Evolutionary conservation across 1,140 invertebrate species (phyloP), one percentile per base, ranked within the genome.

Genomic region (Lasaia peninsularis): DNA sequence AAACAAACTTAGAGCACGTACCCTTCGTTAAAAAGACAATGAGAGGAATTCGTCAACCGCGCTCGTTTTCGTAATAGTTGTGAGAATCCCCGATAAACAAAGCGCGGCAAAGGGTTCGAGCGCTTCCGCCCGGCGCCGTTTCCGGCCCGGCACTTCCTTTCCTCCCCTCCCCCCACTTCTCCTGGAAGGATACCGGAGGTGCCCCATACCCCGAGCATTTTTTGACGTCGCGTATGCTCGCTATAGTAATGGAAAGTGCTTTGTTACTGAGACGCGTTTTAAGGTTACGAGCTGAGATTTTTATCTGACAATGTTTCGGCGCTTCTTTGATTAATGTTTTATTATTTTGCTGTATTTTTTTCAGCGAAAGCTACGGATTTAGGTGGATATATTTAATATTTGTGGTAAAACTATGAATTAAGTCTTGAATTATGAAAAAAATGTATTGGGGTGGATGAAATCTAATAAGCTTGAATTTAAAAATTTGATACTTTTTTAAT

Each of bases 41-140:
- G 32, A 44, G 31, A 32, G 6, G 56, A 59, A 59, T 56, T 60
- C 60, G 54, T 63, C 58, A 59, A 54, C 57, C 57, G 51, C 56
- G 31, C 21, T 44, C 37, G 40, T 44, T 44, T 44, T 31, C 55
- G 33, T 55, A 63, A 60, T 60, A 57, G 60, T 58, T 44, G 56
- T 51, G 48, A 60, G 53, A 63, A 63, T 40, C 58, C 60, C 67
- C 66, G 60, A 71, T 73, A 77, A 78, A 80, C 78, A 79, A 78
- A 82, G 75, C 71, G 60, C 57, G 57, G 67, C 67, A 79, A 79
- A 78, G 78, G 76, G 71, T 71, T 79, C 60, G 54, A 60, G 65
- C 69, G 52, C 54, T 71, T 78, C 76, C 78, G 72, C 67, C 54
- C 69, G 68, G 51, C 60, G 67, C 65, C 67, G 72, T 71, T 81